phyloP scores from a whole-genome alignment of 2,888 invertebrate genomes.

The Drosophila algonquin region DNA sequence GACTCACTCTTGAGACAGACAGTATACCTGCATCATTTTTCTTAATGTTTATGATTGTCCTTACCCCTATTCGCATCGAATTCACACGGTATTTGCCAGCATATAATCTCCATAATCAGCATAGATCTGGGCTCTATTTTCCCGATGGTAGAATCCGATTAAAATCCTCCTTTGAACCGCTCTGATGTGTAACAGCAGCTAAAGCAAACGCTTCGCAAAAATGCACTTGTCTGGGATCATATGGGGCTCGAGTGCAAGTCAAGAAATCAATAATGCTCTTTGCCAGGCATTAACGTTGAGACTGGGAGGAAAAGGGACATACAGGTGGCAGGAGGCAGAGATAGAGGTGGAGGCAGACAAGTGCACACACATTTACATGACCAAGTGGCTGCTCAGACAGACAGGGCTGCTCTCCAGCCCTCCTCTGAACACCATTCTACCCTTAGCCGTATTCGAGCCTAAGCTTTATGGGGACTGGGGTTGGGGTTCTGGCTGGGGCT shows the following conservation, averaged over 20 bases:
- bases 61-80: too few relatives aligned
- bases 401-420: not conserved
- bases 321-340: not conserved
- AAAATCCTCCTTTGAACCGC: not conserved
- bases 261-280: constrained; percentile 72
- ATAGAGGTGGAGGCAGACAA: constrained; percentile 42
- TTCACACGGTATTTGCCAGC: too few relatives aligned
- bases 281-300: constrained; percentile 44
- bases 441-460: constrained; percentile 1
- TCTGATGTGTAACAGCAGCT: not conserved
- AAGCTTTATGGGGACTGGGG: not conserved
- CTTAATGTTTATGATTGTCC: too few relatives aligned
- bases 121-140: too few relatives aligned
- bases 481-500: not conserved
- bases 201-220: not conserved
- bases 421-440: not conserved
- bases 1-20: too few relatives aligned
- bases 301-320: constrained; percentile 7
- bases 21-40: too few relatives aligned
- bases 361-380: constrained; percentile 73
- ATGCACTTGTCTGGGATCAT: constrained; percentile 36
- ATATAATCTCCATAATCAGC: too few relatives aligned
- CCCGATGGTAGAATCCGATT: too few relatives aligned
- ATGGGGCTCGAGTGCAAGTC: constrained; percentile 64
- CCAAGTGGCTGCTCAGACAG: constrained; percentile 58